phyloP scores from a whole-genome alignment of 2,888 invertebrate species.

The Axea sp. region DNA sequence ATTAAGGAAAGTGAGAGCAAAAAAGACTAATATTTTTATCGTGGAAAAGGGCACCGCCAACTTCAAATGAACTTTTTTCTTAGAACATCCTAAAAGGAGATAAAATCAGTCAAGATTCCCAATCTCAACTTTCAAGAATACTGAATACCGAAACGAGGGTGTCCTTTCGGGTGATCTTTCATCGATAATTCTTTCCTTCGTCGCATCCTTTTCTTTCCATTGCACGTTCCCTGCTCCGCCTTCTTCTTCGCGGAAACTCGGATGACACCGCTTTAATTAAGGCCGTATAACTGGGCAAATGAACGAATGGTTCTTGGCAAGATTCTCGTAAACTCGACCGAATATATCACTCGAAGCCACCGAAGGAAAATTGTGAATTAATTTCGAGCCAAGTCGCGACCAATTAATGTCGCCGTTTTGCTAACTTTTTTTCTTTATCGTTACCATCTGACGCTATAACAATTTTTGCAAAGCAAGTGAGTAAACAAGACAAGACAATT shows the following conservation, averaged over 20 bases:
- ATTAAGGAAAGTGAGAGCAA: slow-evolving; percentile 28
- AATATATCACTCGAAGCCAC: slow-evolving; percentile 64
- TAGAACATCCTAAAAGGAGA: slow-evolving; percentile 46
- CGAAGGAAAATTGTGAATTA: slow-evolving; percentile 67
- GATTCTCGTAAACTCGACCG: slow-evolving; percentile 64
- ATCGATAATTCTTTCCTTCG: slow-evolving; percentile 53
- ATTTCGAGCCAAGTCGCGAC: slow-evolving; percentile 65
- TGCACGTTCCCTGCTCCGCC: neutral
- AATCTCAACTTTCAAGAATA: slow-evolving; percentile 58
- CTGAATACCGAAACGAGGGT: slow-evolving; percentile 55
- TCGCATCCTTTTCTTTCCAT: slow-evolving; percentile 28
- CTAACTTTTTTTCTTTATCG: slow-evolving; percentile 48
- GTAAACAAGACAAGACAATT: slow-evolving; percentile 29
- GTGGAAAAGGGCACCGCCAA: slow-evolving; percentile 30
- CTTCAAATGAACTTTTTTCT: slow-evolving; percentile 52
- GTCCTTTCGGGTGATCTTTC: slow-evolving; percentile 55
- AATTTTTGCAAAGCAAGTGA: slow-evolving; percentile 27
- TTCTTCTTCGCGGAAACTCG: slow-evolving; percentile 55
- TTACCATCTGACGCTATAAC: slow-evolving; percentile 33
- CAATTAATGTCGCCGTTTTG: slow-evolving; percentile 66
- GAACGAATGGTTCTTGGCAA: slow-evolving; percentile 61
- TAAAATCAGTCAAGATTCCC: slow-evolving; percentile 61
- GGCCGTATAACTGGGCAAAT: slow-evolving; percentile 66
- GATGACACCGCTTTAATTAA: slow-evolving; percentile 70
- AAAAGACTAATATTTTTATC: slow-evolving; percentile 46